Percentiles rank a stretch among this genome's conserved stretches.
Evolutionary conservation across 2,113 vertebrate genomes (phyloP).

Genomic region (Psittacula cyanocephala): DNA sequence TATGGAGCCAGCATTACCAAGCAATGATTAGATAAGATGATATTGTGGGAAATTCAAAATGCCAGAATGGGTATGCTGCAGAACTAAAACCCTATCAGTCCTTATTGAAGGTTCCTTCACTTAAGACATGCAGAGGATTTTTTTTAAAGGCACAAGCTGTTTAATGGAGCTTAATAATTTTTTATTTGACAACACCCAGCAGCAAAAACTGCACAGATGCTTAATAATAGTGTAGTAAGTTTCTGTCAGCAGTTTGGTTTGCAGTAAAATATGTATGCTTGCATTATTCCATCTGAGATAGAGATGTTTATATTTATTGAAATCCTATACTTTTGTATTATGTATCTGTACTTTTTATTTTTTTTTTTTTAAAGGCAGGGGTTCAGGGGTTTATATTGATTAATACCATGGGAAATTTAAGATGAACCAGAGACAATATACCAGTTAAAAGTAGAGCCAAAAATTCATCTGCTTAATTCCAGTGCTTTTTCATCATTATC

Average conservation of each 20-base stretch:
- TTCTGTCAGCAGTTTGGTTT: neutral
- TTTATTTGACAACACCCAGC: neutral
- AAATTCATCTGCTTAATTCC: slow-evolving; percentile 7
- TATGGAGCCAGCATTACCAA: neutral
- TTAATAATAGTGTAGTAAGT: neutral
- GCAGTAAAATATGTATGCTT: neutral
- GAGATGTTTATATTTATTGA: neutral
- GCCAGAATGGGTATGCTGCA: neutral
- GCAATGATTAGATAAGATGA: slow-evolving; percentile 26
- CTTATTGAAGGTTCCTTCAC: neutral
- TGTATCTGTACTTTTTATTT: neutral
- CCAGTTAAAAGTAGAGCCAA: neutral
- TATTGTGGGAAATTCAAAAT: slow-evolving; percentile 36
- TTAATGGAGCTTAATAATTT: neutral
- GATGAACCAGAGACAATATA: neutral
- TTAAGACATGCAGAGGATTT: neutral
- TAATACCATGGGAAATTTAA: neutral
- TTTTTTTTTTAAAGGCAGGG: neutral
- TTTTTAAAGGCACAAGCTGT: neutral
- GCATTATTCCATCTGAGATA: neutral
- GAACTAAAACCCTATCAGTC: neutral
- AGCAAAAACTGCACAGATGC: neutral
- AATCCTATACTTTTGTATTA: neutral
- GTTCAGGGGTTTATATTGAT: neutral
- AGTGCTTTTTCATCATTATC: slow-evolving; percentile 23